A percentile compares a stretch with the other conserved stretches of the same genome.
Evolutionary conservation across 2,797 vertebrate species (phyloP).

Genomic region (Phoebastria nigripes): DNA sequence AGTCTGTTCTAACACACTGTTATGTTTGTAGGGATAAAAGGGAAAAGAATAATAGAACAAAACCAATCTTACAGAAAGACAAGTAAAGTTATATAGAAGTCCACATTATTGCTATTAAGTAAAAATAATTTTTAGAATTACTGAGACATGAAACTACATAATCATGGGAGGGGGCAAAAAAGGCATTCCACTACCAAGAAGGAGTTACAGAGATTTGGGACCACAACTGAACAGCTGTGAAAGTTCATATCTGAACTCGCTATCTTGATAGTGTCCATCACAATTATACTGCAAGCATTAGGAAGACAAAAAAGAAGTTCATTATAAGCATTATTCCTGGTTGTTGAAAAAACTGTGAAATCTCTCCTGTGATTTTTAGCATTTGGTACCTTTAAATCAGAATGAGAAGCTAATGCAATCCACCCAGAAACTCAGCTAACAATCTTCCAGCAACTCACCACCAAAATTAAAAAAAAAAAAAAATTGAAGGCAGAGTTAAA

Average conservation of each 20-base stretch:
- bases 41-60: not conserved
- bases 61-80: not conserved
- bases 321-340: not conserved
- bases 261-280: not conserved
- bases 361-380: not conserved
- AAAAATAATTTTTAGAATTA: not conserved
- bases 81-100: not conserved
- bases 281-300: not conserved
- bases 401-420: not conserved
- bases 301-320: not conserved
- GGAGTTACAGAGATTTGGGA: not conserved
- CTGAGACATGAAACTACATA: not conserved
- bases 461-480: not conserved
- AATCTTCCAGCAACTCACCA: not conserved
- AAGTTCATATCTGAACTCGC: not conserved
- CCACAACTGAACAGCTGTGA: not conserved
- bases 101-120: not conserved
- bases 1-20: not conserved
- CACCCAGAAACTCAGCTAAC: not conserved
- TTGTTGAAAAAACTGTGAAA: not conserved
- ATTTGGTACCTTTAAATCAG: not conserved
- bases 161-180: fast-evolving
- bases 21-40: not conserved
- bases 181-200: not conserved
- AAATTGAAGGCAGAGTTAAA: not conserved